Conservation (phyloP, 2,888 invertebrate species). For the Parasteatoda lunata region DNA sequence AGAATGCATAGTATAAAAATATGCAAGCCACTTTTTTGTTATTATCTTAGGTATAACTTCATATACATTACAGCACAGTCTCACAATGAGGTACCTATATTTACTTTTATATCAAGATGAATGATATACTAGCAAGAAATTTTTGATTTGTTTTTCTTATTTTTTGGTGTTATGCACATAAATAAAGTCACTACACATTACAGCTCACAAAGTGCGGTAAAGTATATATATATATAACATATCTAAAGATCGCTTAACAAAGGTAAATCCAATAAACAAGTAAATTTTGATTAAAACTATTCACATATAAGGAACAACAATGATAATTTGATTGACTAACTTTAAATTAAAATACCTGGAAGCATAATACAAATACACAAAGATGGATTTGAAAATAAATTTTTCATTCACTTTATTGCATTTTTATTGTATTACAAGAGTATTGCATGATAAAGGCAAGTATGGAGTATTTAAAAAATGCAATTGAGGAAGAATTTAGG, state of each 20-base stretch:
- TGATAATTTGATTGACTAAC: too few species aligned
- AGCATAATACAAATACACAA: too few species aligned
- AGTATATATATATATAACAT: neutral
- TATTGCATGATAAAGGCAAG: too few species aligned
- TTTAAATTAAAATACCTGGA: too few species aligned
- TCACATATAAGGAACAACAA: too few species aligned
- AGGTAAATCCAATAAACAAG: neutral
- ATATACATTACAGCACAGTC: slow-evolving; percentile 17
- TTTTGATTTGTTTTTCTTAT: slow-evolving; percentile 54
- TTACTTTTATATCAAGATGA: slow-evolving; percentile 6
- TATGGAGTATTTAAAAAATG: too few species aligned
- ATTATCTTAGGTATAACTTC: slow-evolving; percentile 20
- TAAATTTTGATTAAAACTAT: too few species aligned
- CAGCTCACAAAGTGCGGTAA: slow-evolving; percentile 42
- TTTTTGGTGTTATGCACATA: neutral
- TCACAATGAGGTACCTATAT: neutral
- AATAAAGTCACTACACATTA: slow-evolving; percentile 34
- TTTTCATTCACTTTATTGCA: too few species aligned
- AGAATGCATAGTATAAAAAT: slow-evolving; percentile 68
- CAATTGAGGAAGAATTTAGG: too few species aligned
- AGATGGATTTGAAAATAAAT: too few species aligned
- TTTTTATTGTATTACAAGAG: too few species aligned
- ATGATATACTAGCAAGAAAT: slow-evolving; percentile 30
- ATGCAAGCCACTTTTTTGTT: slow-evolving; percentile 60
- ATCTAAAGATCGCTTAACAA: neutral